These are phyloP conservation scores for Drosophila lowei DNA, from an alignment of 1,140 invertebrate genomes.

Conservation along the genomic window DNA sequence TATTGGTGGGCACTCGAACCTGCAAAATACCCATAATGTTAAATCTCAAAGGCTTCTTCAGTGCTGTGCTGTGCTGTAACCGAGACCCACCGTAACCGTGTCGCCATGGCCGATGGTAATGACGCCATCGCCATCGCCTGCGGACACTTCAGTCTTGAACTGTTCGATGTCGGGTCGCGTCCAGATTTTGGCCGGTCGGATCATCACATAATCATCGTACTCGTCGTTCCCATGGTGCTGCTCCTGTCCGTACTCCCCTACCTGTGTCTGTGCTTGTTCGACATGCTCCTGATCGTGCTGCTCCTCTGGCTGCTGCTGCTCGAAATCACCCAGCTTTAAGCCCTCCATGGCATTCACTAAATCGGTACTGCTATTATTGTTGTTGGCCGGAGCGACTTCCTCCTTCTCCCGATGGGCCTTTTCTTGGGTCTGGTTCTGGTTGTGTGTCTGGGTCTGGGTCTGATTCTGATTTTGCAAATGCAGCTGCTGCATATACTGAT, in stretches of 20 bases:
- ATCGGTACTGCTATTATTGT: constrained; percentile 49
- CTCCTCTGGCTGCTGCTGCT: constrained; percentile 23
- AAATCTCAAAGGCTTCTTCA: too few relatives aligned
- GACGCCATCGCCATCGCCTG: constrained; percentile 96
- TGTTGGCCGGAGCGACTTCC: constrained; percentile 20
- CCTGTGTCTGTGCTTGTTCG: background rate
- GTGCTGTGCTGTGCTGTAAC: background rate
- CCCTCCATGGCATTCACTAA: constrained; percentile 54
- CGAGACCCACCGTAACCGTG: constrained; percentile 90
- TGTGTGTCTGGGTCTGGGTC: constrained; percentile 11
- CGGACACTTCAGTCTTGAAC: constrained; percentile 95
- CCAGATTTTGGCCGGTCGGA: constrained; percentile 97
- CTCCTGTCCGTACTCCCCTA: background rate
- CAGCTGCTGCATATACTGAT: constrained; percentile 97
- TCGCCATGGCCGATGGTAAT: constrained; percentile 96
- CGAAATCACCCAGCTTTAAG: constrained; percentile 45
- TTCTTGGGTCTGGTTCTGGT: constrained; percentile 14
- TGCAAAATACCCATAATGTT: constrained; percentile 3
- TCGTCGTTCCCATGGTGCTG: constrained; percentile 66
- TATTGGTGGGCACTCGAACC: constrained; percentile 97
- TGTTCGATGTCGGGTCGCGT: constrained; percentile 94
- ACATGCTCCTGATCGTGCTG: constrained; percentile 7
- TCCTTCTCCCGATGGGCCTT: constrained; percentile 7
- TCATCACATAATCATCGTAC: constrained; percentile 83
- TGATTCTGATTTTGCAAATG: constrained; percentile 83